Conservation (phyloP, 2,113 vertebrate species). For the Dryoscopus gambensis region DNA sequence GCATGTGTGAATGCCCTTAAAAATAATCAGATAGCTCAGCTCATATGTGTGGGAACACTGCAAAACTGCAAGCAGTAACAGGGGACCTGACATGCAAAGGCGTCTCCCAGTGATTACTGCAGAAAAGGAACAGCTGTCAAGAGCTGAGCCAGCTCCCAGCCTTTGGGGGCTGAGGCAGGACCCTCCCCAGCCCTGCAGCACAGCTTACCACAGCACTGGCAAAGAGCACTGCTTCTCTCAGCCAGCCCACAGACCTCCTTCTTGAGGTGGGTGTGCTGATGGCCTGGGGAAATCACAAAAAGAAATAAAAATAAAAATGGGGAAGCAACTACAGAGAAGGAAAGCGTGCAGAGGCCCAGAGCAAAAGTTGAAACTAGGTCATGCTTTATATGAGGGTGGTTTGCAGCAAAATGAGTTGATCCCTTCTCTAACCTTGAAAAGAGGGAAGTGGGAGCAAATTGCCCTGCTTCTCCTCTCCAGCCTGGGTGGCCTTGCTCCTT, state of each 20-base stretch:
- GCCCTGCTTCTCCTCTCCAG: not conserved
- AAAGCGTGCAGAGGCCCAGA: not conserved
- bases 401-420: not conserved
- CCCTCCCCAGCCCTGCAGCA: not conserved
- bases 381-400: not conserved
- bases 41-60: not conserved
- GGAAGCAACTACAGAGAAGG: not conserved
- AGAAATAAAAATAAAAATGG: not conserved
- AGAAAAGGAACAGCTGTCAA: slow-evolving; percentile 14
- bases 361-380: not conserved
- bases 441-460: not conserved
- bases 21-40: not conserved
- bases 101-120: not conserved
- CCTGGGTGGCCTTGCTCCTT: not conserved
- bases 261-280: not conserved
- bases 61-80: not conserved
- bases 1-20: not conserved
- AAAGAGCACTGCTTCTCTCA: not conserved
- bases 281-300: not conserved
- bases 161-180: not conserved
- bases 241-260: not conserved
- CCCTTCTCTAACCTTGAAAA: not conserved
- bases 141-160: not conserved
- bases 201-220: not conserved
- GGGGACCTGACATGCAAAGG: not conserved